Conservation (phyloP, 1,140 invertebrate species). For the Lethrus apterus region DNA sequence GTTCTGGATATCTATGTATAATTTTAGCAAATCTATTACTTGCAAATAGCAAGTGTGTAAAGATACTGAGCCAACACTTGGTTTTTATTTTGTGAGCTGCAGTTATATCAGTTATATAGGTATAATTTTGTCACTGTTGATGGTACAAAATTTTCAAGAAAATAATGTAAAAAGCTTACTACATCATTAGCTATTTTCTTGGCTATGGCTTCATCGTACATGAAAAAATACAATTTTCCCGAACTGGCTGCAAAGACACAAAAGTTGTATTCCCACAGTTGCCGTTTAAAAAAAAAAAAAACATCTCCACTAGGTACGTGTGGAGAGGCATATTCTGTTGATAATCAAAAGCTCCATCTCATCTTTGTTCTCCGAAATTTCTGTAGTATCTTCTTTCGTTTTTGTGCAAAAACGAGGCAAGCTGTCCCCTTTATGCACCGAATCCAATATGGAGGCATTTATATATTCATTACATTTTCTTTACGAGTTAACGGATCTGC, state of each 20-base stretch:
- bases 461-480: slow-evolving; percentile 9
- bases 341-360: slow-evolving; percentile 15
- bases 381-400: slow-evolving; percentile 20
- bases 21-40: slow-evolving; percentile 20
- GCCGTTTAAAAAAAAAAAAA: slow-evolving; percentile 18
- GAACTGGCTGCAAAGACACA: slow-evolving; percentile 13
- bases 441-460: slow-evolving; percentile 12
- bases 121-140: slow-evolving; percentile 18
- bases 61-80: slow-evolving; percentile 14
- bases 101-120: slow-evolving; percentile 20
- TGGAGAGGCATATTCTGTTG: slow-evolving; percentile 15
- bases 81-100: slow-evolving; percentile 21
- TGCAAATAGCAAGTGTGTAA: slow-evolving; percentile 14
- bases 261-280: slow-evolving; percentile 17
- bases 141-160: slow-evolving; percentile 11
- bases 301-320: slow-evolving; percentile 19
- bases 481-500: slow-evolving; percentile 11
- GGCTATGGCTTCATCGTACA: slow-evolving; percentile 15
- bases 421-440: slow-evolving; percentile 15
- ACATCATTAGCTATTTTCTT: slow-evolving; percentile 15
- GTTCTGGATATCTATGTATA: slow-evolving; percentile 18
- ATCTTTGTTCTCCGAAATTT: slow-evolving; percentile 16
- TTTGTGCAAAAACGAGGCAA: slow-evolving; percentile 10
- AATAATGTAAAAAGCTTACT: slow-evolving; percentile 16
- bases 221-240: slow-evolving; percentile 15